These are phyloP conservation scores for Triplophysa tibetana DNA, from an alignment of 2,113 vertebrate species.

Conservation along the genomic window DNA sequence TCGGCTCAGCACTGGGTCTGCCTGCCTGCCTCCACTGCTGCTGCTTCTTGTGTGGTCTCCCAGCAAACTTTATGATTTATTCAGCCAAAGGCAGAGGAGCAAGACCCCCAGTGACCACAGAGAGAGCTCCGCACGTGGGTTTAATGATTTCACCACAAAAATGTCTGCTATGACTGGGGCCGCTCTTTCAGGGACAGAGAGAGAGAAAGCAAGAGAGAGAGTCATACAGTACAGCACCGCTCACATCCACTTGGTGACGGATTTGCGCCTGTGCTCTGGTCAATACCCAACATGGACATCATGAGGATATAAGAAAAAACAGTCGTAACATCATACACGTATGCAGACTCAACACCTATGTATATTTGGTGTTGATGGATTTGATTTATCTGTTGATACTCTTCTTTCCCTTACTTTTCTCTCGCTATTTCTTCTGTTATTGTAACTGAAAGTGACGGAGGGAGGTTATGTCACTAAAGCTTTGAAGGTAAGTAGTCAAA, in stretches of 20 bases:
- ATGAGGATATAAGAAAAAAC: conserved; percentile 7
- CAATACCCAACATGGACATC: conserved; percentile 28
- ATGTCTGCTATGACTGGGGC: conserved; percentile 99
- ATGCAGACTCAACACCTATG: conserved; percentile 19
- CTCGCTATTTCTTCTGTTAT: neutral
- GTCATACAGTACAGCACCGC: neutral
- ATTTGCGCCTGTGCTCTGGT: neutral
- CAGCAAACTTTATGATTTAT: conserved; percentile 99
- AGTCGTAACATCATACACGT: neutral
- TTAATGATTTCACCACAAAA: conserved; percentile 99
- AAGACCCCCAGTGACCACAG: conserved; percentile 99
- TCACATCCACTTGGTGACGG: conserved; percentile 29
- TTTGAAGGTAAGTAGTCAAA: conserved; percentile 2
- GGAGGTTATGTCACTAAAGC: neutral
- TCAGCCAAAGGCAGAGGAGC: conserved; percentile 99
- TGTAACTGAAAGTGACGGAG: conserved; percentile 2
- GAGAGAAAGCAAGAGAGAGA: conserved; percentile 29
- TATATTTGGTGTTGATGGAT: conserved; percentile 24
- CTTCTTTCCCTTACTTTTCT: neutral
- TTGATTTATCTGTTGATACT: neutral
- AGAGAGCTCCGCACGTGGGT: conserved; percentile 99
- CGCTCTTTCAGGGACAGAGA: conserved; percentile 50
- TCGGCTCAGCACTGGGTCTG: conserved; percentile 65
- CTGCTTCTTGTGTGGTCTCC: conserved; percentile 97
- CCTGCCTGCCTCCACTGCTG: conserved; percentile 61